Percentiles rank a stretch among this genome's conserved stretches.
Conservation (phyloP, 2,888 invertebrate genomes). For the Eledona agricola region DNA sequence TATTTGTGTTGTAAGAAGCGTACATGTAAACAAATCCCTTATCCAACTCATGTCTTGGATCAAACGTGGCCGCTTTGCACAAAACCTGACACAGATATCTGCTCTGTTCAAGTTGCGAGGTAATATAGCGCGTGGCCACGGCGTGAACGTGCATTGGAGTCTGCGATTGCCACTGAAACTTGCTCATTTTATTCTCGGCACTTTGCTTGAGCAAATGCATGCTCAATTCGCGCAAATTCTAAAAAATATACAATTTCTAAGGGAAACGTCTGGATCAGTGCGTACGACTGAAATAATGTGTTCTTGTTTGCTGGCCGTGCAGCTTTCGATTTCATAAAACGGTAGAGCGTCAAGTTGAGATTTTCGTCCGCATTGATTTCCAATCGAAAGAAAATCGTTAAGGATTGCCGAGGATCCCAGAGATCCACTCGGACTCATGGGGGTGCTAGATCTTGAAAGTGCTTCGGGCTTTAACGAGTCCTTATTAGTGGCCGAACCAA, state of each 20-base stretch:
- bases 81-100: slow-evolving; percentile 79
- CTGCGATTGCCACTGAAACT: slow-evolving; percentile 65
- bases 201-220: slow-evolving; percentile 81
- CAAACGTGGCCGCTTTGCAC: slow-evolving; percentile 74
- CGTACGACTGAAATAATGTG: slow-evolving; percentile 85
- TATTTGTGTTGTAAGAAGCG: slow-evolving; percentile 46
- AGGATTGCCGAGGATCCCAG: slow-evolving; percentile 60
- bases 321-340: slow-evolving; percentile 83
- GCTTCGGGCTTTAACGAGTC: slow-evolving; percentile 75
- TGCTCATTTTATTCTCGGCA: slow-evolving; percentile 62
- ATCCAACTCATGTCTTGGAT: slow-evolving; percentile 74
- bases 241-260: slow-evolving; percentile 40
- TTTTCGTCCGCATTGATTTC: slow-evolving; percentile 62
- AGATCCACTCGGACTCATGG: slow-evolving; percentile 77
- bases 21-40: slow-evolving; percentile 84
- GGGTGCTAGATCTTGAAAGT: slow-evolving; percentile 83
- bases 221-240: slow-evolving; percentile 87
- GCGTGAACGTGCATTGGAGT: slow-evolving; percentile 80
- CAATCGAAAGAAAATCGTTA: slow-evolving; percentile 63
- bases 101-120: slow-evolving; percentile 82
- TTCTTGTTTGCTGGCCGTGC: slow-evolving; percentile 88
- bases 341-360: slow-evolving; percentile 71
- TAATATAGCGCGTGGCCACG: slow-evolving; percentile 82
- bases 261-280: no score
- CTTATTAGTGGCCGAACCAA: slow-evolving; percentile 4